phyloP scores from a whole-genome alignment of 2,113 vertebrate species.

The Syngnathoides biaculeatus region DNA sequence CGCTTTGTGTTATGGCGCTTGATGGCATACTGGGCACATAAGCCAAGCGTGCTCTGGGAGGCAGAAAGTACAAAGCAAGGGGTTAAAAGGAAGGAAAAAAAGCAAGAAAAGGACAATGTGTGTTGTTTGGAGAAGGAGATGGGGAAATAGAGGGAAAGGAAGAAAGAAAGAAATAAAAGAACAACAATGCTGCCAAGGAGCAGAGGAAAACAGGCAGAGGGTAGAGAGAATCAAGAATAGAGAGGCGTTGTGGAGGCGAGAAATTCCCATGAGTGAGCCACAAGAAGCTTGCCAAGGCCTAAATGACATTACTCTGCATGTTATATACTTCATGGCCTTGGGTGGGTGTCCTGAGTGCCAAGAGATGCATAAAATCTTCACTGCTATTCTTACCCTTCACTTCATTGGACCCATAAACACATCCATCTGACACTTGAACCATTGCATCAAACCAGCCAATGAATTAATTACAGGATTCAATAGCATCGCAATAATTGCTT shows the following conservation, averaged over 20 bases:
- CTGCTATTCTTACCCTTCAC: conserved; percentile 65
- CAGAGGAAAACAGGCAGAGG: conserved; percentile 36
- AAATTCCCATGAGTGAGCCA: conserved; percentile 63
- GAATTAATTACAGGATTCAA: conserved; percentile 87
- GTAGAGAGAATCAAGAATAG: conserved; percentile 40
- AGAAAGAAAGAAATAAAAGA: conserved; percentile 38
- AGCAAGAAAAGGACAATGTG: conserved; percentile 20
- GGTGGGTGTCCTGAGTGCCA: conserved; percentile 63
- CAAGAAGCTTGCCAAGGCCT: conserved; percentile 69
- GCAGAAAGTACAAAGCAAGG: conserved; percentile 32
- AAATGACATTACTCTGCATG: conserved; percentile 74
- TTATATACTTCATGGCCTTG: conserved; percentile 68
- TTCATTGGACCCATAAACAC: conserved; percentile 58
- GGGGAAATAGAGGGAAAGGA: conserved; percentile 23
- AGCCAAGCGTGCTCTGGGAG: conserved; percentile 51
- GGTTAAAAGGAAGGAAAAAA: conserved; percentile 26
- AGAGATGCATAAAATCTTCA: conserved; percentile 63
- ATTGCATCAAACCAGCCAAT: conserved; percentile 83
- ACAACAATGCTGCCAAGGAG: conserved; percentile 37
- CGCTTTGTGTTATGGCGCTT: conserved; percentile 44
- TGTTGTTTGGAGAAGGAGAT: conserved; percentile 7
- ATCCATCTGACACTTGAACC: conserved; percentile 64
- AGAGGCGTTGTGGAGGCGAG: conserved; percentile 53
- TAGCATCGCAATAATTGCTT: conserved; percentile 62
- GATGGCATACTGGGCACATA: conserved; percentile 46